These are phyloP conservation scores for Turritopsis dohrnii DNA, from an alignment of 30 jellyfish, hydroid and myxozoan genomes.

Conservation along the genomic window DNA sequence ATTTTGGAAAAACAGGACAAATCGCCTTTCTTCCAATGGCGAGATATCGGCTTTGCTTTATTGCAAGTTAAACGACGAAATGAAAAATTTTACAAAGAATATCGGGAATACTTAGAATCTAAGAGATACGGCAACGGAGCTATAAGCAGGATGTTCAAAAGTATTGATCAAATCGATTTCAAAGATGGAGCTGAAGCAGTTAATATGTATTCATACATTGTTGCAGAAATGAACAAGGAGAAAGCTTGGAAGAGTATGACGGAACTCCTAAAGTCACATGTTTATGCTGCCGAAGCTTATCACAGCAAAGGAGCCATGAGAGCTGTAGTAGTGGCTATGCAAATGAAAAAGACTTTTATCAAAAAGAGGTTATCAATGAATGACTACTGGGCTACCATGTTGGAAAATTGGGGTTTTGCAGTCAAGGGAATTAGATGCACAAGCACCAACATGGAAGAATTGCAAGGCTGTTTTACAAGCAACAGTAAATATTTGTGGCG, in stretches of 20 bases:
- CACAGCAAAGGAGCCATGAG: conserved; percentile 41
- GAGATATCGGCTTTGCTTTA: not conserved
- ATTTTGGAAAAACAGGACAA: not conserved
- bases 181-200: not conserved
- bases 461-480: conserved; percentile 18
- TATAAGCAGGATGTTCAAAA: not conserved
- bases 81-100: not conserved
- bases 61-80: not conserved
- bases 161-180: not conserved
- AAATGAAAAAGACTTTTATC: conserved; percentile 27
- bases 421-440: not conserved
- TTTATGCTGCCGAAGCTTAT: conserved; percentile 44
- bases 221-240: not conserved
- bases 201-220: not conserved
- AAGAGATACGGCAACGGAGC: not conserved
- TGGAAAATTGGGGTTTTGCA: conserved; percentile 35
- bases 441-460: not conserved
- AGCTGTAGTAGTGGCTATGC: conserved; percentile 40
- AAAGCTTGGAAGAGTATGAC: not conserved
- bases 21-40: not conserved
- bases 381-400: conserved; percentile 30
- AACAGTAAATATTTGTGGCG: conserved; percentile 39
- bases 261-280: not conserved
- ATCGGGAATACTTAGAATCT: not conserved
- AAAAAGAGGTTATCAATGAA: conserved; percentile 4